These are phyloP conservation scores for Hippopotamus amphibius DNA, from an alignment of 2,113 vertebrate genomes.

Conservation along the genomic window DNA sequence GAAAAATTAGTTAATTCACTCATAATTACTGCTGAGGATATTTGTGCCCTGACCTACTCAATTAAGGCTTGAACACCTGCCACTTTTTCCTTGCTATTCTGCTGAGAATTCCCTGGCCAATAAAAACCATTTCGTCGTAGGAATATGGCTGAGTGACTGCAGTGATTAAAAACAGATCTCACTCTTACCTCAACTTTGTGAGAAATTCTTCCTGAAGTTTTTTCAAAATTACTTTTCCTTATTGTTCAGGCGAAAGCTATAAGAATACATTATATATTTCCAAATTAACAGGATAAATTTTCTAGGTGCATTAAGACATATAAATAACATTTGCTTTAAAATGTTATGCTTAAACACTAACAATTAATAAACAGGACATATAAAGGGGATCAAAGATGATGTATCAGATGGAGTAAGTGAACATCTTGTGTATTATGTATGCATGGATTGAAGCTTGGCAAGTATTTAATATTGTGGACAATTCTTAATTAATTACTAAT, in stretches of 20 bases:
- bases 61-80: conserved; percentile 36
- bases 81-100: not conserved
- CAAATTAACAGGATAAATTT: not conserved
- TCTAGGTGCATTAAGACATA: not conserved
- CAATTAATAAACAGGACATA: not conserved
- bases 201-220: not conserved
- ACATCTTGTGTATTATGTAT: not conserved
- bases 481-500: not conserved
- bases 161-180: not conserved
- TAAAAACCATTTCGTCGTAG: not conserved
- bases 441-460: not conserved
- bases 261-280: not conserved
- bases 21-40: conserved; percentile 33
- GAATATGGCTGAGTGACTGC: not conserved
- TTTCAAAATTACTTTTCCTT: not conserved
- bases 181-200: not conserved
- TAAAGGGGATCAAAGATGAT: not conserved
- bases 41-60: conserved; percentile 2
- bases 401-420: not conserved
- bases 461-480: not conserved
- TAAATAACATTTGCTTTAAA: not conserved
- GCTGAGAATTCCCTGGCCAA: not conserved
- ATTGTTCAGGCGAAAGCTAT: not conserved
- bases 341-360: not conserved
- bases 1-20: conserved; percentile 62